Evolutionary conservation across 2,113 vertebrate genomes (phyloP).

Genomic region (Peromyscus polionotus): DNA sequence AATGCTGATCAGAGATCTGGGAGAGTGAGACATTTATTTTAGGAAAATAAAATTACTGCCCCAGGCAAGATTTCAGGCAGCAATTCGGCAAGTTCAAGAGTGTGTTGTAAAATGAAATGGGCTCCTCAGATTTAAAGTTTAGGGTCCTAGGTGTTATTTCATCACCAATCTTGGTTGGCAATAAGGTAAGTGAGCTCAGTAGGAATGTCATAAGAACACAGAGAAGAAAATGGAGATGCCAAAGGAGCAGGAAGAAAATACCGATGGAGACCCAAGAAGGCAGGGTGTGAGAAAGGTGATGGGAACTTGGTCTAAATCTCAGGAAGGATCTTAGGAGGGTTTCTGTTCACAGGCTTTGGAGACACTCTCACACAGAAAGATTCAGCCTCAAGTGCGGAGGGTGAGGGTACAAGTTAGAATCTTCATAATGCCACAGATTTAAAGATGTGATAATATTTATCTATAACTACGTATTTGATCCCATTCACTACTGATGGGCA

Average conservation of each 20-base stretch:
- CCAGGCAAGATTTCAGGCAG: neutral
- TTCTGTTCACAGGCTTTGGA: neutral
- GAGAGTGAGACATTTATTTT: neutral
- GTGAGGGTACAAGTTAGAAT: neutral
- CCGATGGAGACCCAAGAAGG: neutral
- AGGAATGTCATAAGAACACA: conserved; percentile 28
- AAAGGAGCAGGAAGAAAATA: conserved; percentile 31
- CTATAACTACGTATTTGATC: neutral
- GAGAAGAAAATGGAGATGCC: neutral
- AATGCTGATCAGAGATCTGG: neutral
- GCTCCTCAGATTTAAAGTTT: conserved; percentile 31
- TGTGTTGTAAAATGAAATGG: neutral
- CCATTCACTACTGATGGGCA: neutral
- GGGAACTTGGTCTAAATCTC: neutral
- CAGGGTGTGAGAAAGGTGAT: neutral
- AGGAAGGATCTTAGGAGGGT: neutral
- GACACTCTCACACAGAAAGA: neutral
- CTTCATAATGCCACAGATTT: neutral
- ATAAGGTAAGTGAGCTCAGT: neutral
- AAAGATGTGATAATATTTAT: neutral
- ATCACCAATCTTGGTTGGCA: neutral
- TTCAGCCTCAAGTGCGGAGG: neutral
- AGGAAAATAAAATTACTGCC: conserved; percentile 18
- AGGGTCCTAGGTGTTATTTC: conserved; percentile 8
- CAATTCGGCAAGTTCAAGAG: neutral